Evolutionary conservation across 2,113 vertebrate genomes (phyloP).

Genomic region (Geococcyx californianus): DNA sequence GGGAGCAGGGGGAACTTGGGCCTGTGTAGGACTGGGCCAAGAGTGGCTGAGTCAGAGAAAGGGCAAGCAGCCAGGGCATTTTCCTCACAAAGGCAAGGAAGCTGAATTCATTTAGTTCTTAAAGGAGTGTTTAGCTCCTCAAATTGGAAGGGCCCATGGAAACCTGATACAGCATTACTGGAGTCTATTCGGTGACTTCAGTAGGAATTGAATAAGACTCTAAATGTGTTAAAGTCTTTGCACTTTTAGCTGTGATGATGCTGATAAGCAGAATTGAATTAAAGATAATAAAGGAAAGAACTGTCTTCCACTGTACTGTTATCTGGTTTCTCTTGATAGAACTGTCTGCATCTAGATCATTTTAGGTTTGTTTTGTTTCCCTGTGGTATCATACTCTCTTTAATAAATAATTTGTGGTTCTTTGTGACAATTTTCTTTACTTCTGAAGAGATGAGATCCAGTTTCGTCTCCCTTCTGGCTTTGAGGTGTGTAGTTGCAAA

Average conservation of each 20-base stretch:
- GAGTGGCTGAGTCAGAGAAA: not conserved
- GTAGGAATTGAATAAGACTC: not conserved
- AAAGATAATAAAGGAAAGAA: not conserved
- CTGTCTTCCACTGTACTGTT: not conserved
- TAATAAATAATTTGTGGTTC: constrained; percentile 56
- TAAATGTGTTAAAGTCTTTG: constrained; percentile 25
- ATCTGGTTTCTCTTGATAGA: not conserved
- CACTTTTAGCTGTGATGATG: not conserved
- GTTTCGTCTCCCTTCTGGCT: not conserved
- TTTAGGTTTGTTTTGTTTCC: constrained; percentile 40
- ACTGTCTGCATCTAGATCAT: not conserved
- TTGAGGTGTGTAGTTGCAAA: constrained; percentile 7
- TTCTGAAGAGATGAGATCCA: not conserved
- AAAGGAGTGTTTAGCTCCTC: not conserved
- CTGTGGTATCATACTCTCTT: constrained; percentile 4
- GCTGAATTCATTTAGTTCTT: not conserved
- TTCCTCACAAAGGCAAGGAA: not conserved
- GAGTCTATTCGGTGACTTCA: not conserved
- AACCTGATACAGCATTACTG: not conserved
- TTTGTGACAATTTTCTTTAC: constrained; percentile 39
- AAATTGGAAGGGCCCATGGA: not conserved
- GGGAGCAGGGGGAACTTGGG: not conserved
- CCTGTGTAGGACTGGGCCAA: not conserved
- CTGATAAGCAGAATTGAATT: constrained; percentile 37
- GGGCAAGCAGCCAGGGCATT: not conserved